Evolutionary conservation across 2,888 invertebrate genomes (phyloP).

Genomic region (Onthophagus sagittarius): DNA sequence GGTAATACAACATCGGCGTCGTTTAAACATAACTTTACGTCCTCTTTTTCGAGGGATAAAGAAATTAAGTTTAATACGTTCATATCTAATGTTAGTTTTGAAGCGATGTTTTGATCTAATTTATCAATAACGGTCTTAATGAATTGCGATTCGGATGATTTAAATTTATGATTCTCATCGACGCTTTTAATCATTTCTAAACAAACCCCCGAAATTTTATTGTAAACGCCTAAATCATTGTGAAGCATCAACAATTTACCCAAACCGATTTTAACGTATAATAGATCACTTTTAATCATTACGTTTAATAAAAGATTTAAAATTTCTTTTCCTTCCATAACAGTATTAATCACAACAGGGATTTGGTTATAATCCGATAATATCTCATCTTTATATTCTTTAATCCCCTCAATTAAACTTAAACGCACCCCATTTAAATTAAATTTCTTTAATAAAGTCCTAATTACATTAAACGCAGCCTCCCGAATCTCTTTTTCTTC

Average conservation of each 20-base stretch:
- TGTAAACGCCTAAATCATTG: slow-evolving; percentile 36
- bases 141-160: slow-evolving; percentile 31
- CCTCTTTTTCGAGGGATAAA: slow-evolving; percentile 50
- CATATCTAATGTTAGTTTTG: slow-evolving; percentile 32
- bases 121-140: slow-evolving; percentile 34
- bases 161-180: slow-evolving; percentile 26
- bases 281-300: slow-evolving; percentile 41
- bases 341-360: slow-evolving; percentile 58
- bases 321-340: slow-evolving; percentile 52
- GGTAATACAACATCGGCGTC: not conserved
- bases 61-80: slow-evolving; percentile 59
- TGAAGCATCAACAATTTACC: slow-evolving; percentile 36
- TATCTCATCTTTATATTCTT: slow-evolving; percentile 57
- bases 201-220: slow-evolving; percentile 34
- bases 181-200: slow-evolving; percentile 30
- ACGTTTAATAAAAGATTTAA: slow-evolving; percentile 31
- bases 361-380: slow-evolving; percentile 65
- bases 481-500: slow-evolving; percentile 55
- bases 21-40: not conserved
- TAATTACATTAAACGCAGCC: slow-evolving; percentile 54
- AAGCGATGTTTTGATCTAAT: slow-evolving; percentile 35
- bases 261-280: slow-evolving; percentile 46
- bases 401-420: slow-evolving; percentile 50
- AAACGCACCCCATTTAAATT: slow-evolving; percentile 45
- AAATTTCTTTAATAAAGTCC: slow-evolving; percentile 40